Evolutionary conservation across 2,888 invertebrate genomes (phyloP).

Genomic region (Apodemia zela): DNA sequence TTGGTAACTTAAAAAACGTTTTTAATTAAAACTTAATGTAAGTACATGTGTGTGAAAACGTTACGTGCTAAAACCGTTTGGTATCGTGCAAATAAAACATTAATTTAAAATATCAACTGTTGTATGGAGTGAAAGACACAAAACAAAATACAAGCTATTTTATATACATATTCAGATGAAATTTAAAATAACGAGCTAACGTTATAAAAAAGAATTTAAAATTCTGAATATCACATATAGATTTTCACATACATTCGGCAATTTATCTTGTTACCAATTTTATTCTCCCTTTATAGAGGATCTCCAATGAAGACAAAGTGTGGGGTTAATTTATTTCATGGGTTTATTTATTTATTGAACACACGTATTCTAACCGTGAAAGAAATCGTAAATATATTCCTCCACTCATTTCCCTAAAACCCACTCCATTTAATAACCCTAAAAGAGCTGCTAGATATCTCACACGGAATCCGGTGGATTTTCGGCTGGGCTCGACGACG

Average conservation of each 20-base stretch:
- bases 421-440: constrained; percentile 76
- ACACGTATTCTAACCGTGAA: constrained; percentile 55
- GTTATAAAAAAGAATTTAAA: too few species aligned
- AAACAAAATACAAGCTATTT: too few species aligned
- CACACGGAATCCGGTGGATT: constrained; percentile 71
- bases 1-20: too few species aligned
- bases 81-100: too few species aligned
- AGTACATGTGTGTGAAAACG: too few species aligned
- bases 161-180: too few species aligned
- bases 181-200: too few species aligned
- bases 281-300: constrained; percentile 37
- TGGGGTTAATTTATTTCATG: constrained; percentile 65
- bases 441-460: constrained; percentile 66
- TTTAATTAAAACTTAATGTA: too few species aligned
- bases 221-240: too few species aligned
- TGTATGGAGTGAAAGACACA: too few species aligned
- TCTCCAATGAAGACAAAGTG: constrained; percentile 64
- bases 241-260: not conserved
- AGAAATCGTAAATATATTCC: constrained; percentile 61
- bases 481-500: constrained; percentile 50
- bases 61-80: too few species aligned
- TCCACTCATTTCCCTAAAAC: constrained; percentile 72
- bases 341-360: constrained; percentile 59
- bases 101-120: too few species aligned
- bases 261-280: not conserved